Base-by-base conservation (phyloP, 2,113 vertebrate species). In the Peromyscus maniculatus region DNA sequence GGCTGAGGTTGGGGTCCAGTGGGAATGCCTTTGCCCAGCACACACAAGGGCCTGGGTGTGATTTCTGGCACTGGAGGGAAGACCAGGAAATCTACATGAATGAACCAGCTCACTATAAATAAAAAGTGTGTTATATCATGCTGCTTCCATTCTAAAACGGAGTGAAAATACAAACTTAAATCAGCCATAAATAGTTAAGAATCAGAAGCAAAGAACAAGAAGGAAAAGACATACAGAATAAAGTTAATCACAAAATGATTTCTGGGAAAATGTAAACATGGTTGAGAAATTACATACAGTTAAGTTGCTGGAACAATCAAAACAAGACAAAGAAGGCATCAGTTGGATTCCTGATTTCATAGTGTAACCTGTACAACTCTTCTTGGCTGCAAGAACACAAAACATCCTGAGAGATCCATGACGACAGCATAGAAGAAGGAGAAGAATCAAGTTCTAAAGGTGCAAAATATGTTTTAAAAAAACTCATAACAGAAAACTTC, bases 181-280 rank as follows among this genome's bases (percentile, higher is more conserved):
- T 36, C 19, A 82, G 69, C 22, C 97, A 92, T 91, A 92, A 97
- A 52, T 17, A 93, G 17, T 59, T 64, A 84, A 78, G 16, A 17
- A 86, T 21, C 64, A 72, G 26, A 84, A 87, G n/a, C 3, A 83
- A 94, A 92, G 24, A 96, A 69, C 11, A 59, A 11, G 16, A 19
- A 90, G 77, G 8, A 92, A 52, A 95, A n/a, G 64, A 31, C 46
- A 79, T 6, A n/a, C 46, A 36, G 43, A 43, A 80, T 80, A 36
- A 91, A 93, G 46, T 84, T 91, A 89, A 93, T 15, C 5, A 82
- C 87, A 69, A 95, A 86, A 96, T 52, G 33, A 28, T 80, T 74
- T 95, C 43, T 90, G 93, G 74, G 46, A 93, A 87, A 92, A 55
- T 55, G 3, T 84, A 77, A 95, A 91, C 39, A 67, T 59, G 55